Percentiles rank a stretch among this genome's conserved stretches.
Conservation (phyloP, 2,888 invertebrate species). For the Lithophane semibrunnea region DNA sequence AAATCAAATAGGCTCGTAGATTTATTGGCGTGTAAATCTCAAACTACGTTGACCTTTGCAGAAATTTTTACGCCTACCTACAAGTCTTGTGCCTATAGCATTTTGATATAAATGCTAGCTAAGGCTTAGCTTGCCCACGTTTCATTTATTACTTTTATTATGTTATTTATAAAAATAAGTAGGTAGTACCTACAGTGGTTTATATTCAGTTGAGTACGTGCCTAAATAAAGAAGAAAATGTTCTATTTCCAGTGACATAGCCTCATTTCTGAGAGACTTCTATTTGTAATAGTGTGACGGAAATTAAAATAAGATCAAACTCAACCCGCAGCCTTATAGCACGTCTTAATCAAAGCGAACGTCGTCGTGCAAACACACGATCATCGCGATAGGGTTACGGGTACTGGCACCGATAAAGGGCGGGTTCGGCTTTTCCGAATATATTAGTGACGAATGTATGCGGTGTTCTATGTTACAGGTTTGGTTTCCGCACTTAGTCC, state of each 20-base stretch:
- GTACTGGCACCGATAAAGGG: too few relatives aligned
- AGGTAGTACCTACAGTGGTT: not conserved
- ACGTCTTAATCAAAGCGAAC: not conserved
- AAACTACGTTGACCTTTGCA: constrained; percentile 15
- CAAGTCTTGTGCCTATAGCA: not conserved
- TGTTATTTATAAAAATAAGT: not conserved
- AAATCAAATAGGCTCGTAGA: constrained; percentile 43
- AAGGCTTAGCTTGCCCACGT: not conserved
- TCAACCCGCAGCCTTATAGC: not conserved
- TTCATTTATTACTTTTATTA: not conserved
- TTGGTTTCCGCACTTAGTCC: too few relatives aligned
- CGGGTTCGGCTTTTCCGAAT: too few relatives aligned
- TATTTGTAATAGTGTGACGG: not conserved
- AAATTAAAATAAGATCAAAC: not conserved
- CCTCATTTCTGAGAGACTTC: not conserved
- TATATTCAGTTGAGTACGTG: not conserved
- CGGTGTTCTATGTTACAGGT: too few relatives aligned
- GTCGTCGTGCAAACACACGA: not conserved
- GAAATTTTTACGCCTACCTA: constrained; percentile 3
- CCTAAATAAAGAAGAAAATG: not conserved
- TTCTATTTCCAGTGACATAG: not conserved
- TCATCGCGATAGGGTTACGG: too few relatives aligned
- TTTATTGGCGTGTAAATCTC: constrained; percentile 47
- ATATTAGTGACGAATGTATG: too few relatives aligned
- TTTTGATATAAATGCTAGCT: not conserved